These are phyloP conservation scores for Phocoena sinus DNA, from an alignment of 2,113 vertebrate genomes.

Conservation along the genomic window DNA sequence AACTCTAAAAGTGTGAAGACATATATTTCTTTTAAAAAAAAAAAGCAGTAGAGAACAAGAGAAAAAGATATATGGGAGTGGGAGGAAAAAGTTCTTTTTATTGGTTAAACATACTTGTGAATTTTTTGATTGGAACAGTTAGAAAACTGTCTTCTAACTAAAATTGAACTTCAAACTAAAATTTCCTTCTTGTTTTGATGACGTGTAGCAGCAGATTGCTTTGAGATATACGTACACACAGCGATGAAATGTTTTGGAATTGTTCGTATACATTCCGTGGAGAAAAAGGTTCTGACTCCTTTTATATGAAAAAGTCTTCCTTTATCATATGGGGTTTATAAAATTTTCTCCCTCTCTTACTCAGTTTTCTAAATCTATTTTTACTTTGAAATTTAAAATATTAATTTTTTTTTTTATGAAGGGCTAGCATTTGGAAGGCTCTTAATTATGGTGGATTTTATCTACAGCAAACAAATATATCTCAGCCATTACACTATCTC, in stretches of 20 bases:
- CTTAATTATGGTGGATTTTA: conserved; percentile 71
- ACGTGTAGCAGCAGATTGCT: conserved; percentile 24
- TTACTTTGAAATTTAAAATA: conserved; percentile 59
- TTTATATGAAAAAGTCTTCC: neutral
- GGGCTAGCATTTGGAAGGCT: conserved; percentile 48
- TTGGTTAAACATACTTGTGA: neutral
- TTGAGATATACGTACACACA: neutral
- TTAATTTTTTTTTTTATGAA: conserved; percentile 48
- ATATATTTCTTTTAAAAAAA: no score
- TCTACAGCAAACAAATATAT: conserved; percentile 70
- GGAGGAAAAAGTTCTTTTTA: neutral
- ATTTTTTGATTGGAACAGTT: conserved; percentile 41
- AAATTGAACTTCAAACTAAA: conserved; percentile 28
- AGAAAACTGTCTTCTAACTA: conserved; percentile 30
- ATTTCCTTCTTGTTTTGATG: conserved; percentile 51
- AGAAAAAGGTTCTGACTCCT: neutral
- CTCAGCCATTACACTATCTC: conserved; percentile 63
- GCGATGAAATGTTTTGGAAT: neutral
- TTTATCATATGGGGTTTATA: neutral
- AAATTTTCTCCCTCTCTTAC: neutral
- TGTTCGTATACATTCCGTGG: neutral
- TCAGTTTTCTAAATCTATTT: conserved; percentile 38
- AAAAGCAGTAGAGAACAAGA: conserved; percentile 14
- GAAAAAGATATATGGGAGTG: conserved; percentile 24
- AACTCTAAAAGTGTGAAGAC: neutral